Conservation (phyloP, 2,113 vertebrate species). For the Edolisoma coerulescens region DNA sequence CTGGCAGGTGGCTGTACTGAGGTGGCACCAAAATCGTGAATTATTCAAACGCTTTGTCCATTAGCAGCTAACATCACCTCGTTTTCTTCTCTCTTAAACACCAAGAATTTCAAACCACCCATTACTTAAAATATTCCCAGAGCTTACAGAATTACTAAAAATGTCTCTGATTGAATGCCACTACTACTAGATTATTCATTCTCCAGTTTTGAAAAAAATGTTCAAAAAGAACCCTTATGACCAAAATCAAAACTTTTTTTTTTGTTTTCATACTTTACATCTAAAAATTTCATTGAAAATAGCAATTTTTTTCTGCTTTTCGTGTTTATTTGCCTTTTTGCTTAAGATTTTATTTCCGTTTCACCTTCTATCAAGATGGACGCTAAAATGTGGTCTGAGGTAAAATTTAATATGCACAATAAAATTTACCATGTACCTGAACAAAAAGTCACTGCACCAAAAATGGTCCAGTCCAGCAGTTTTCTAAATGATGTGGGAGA, state of each 20-base stretch:
- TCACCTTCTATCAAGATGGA: neutral
- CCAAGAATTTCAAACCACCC: neutral
- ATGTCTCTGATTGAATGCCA: neutral
- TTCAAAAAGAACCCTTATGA: fast-evolving
- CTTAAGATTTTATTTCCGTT: neutral
- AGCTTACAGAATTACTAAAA: neutral
- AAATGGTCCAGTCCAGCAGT: conserved; percentile 65
- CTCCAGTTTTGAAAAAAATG: neutral
- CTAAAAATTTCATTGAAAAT: neutral
- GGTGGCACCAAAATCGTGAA: neutral
- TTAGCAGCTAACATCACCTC: neutral
- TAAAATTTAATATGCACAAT: conserved; percentile 59
- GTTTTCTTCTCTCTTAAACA: neutral
- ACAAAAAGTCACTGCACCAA: conserved; percentile 52
- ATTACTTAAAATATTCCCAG: neutral
- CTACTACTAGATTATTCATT: neutral
- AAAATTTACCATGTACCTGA: conserved; percentile 48
- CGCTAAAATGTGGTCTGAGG: conserved; percentile 4
- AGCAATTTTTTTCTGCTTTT: neutral
- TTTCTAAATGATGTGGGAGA: conserved; percentile 74
- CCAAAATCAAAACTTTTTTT: neutral
- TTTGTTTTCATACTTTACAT: neutral
- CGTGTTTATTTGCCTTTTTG: neutral
- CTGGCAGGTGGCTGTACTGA: neutral
- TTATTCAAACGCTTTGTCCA: neutral